Base-by-base conservation (phyloP, 2,888 invertebrate species). In the Gastrophysa polygoni region DNA sequence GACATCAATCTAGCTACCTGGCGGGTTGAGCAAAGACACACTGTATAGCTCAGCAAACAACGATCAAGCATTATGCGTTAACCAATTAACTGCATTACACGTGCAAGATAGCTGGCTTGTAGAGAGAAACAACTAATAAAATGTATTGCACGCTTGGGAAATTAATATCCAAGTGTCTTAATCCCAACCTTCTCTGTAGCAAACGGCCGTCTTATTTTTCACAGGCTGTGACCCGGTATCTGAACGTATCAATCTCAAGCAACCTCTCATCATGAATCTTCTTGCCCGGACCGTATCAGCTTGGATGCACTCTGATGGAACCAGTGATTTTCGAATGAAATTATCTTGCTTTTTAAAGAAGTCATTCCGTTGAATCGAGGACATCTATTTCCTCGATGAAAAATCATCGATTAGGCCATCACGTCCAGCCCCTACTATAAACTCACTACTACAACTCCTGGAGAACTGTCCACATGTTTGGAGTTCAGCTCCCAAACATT, bases 101-200 rank as follows among this genome's bases (percentile, higher is more conserved):
- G 77, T 77, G 78, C 78, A 78, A 77, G 78, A 77, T 76, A 77
- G 73, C 73, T 71, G 72, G 72, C 73, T 73, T 74, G 75, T 77
- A 77, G 78, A 80, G 79, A 78, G 79, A 79, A 80, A 79, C 80
- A 80, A 80, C 81, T 81, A 81, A 82, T 82, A 81, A 81, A 82
- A 82, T 80, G 78, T 82, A 81, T 82, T 80, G 81, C 77, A 78
- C 82, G 75, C 81, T 75, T 77, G 82, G 82, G 82, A 82, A 82
- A 82, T 82, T 82, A 82, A 82, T 82, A 81, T 81, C 81, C 38
- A 81, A 81, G 81, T 81, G 81, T 81, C 81, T 81, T 82, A 81
- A 81, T 81, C 80, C 81, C 79, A 76, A 77, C 79, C 79, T 78
- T 75, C 77, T 78, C 77, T 76, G 78, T 75, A 77, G 79, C 77